Base-by-base conservation (phyloP, 92 coral and sea anemone species). In the Porites lobata region DNA sequence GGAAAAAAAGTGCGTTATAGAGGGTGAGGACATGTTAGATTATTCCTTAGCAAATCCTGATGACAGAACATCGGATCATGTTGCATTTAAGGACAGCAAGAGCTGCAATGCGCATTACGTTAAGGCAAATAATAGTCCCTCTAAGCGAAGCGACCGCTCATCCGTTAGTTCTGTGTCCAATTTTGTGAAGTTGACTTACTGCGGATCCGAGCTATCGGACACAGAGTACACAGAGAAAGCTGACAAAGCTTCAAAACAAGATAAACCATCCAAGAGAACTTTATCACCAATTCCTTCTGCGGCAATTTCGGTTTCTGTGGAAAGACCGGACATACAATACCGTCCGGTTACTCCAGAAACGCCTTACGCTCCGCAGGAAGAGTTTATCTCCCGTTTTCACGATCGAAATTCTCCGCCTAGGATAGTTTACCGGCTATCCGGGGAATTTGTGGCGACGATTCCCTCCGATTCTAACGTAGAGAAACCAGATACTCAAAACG, bases 301-400 rank as follows among this genome's bases (percentile, higher is more conserved):
- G 4, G 77, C 75, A 9, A 78, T 82, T 15, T 58, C 92, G 18
- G 84, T 89, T 24, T 68, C 93, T 4, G 78, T 81, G 56, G 20
- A 63, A 50, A 88, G 81, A 53, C 96, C 99, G 0, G 72, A 76
- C 59, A 89, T 94, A 43, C 93, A 96, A 80, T 76, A 72, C 79
- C 92, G 88, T 19, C 81, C 92, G 19, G 88, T 96, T 53, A 69
- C 71, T 20, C 92, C 98, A 2, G 91, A 85, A 62, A 92, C 98
- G 14, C 99, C 99, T 6, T 98, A 98, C 74, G 96, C 98, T 8
- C 98, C 98, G 10, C 99, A 98, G 67, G 91, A 89, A 6, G 95
- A 95, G 43, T 95, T 91, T 76, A 93, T 88, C 59, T 54, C 85
- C 18, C 98, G 98, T 15, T 91, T 92, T 53, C 80, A 92, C 68